Evolutionary conservation across 92 coral and sea anemone species (phyloP).

Genomic region (Epizoanthus rinbou): DNA sequence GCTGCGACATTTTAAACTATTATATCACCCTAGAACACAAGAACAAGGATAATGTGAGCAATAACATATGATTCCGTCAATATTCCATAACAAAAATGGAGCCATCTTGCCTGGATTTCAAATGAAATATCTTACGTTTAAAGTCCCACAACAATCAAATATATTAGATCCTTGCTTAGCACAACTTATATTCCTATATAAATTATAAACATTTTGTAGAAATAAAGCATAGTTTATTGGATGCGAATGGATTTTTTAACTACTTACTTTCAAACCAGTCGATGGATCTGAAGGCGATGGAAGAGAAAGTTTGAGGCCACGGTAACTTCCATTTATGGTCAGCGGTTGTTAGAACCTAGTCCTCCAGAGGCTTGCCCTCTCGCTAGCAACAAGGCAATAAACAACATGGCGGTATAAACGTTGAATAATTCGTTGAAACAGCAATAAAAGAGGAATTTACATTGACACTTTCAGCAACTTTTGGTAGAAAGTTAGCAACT

Average conservation of each 20-base stretch:
- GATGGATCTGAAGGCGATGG: constrained; percentile 28
- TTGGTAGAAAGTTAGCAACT: not conserved
- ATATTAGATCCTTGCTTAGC: not conserved
- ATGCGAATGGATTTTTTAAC: constrained; percentile 28
- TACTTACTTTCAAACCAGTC: constrained; percentile 37
- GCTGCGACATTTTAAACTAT: constrained; percentile 83
- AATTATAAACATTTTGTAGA: not conserved
- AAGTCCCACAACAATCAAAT: not conserved
- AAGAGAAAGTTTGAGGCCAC: constrained; percentile 16
- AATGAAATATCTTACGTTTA: not conserved
- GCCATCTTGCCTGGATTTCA: constrained; percentile 4
- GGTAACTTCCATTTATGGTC: constrained; percentile 2
- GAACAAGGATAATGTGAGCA: not conserved
- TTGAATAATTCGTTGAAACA: not conserved
- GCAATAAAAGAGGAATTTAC: not conserved
- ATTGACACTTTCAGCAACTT: not conserved
- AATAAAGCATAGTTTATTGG: not conserved
- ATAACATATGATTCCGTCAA: not conserved
- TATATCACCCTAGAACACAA: constrained; percentile 55
- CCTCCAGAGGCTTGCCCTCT: not conserved
- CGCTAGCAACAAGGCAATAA: constrained; percentile 34
- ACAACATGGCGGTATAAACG: constrained; percentile 11
- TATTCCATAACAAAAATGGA: constrained; percentile 6
- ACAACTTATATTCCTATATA: not conserved
- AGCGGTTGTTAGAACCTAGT: constrained; percentile 32